A percentile compares a stretch with the other conserved stretches of the same genome.
Conservation (phyloP, 1,140 invertebrate species). For the Hyposmocoma kahamanoa region DNA sequence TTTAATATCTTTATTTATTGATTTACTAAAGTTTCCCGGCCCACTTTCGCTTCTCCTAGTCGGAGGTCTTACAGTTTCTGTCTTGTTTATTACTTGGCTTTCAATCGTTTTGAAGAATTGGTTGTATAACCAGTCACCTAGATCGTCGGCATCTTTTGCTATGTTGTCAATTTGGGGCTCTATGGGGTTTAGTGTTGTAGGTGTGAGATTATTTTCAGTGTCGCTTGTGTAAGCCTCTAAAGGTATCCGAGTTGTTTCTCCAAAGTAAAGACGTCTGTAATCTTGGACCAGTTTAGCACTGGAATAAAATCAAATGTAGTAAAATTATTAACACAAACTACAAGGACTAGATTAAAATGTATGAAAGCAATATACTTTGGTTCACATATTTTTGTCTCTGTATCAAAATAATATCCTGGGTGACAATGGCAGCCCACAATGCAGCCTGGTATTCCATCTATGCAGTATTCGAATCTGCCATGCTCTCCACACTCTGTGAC, state of each 20-base stretch:
- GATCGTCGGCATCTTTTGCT: slow-evolving; percentile 43
- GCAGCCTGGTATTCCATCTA: slow-evolving; percentile 51
- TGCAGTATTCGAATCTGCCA: slow-evolving; percentile 60
- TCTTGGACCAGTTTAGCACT: slow-evolving; percentile 41
- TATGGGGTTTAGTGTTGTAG: slow-evolving; percentile 14
- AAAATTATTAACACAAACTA: not conserved
- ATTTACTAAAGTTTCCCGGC: slow-evolving; percentile 10
- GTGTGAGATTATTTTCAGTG: slow-evolving; percentile 2
- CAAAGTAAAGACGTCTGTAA: slow-evolving; percentile 25
- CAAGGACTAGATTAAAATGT: not conserved
- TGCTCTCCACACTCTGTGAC: slow-evolving; percentile 53
- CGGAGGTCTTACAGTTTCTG: slow-evolving; percentile 21
- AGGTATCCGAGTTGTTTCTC: slow-evolving; percentile 22
- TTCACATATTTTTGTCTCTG: slow-evolving; percentile 60
- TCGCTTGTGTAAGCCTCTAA: not conserved
- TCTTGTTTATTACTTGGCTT: slow-evolving; percentile 53
- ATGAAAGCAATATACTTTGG: slow-evolving; percentile 41
- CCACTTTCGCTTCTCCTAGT: slow-evolving; percentile 33
- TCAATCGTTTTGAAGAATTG: slow-evolving; percentile 64
- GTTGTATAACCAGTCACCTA: slow-evolving; percentile 61
- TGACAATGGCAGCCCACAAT: slow-evolving; percentile 57
- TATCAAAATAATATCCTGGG: slow-evolving; percentile 61
- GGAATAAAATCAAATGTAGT: slow-evolving; percentile 15
- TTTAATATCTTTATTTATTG: slow-evolving; percentile 20
- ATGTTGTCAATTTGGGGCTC: slow-evolving; percentile 37